These are phyloP conservation scores for Reinhardtius hippoglossoides DNA, from an alignment of 2,113 vertebrate species.

Conservation along the genomic window DNA sequence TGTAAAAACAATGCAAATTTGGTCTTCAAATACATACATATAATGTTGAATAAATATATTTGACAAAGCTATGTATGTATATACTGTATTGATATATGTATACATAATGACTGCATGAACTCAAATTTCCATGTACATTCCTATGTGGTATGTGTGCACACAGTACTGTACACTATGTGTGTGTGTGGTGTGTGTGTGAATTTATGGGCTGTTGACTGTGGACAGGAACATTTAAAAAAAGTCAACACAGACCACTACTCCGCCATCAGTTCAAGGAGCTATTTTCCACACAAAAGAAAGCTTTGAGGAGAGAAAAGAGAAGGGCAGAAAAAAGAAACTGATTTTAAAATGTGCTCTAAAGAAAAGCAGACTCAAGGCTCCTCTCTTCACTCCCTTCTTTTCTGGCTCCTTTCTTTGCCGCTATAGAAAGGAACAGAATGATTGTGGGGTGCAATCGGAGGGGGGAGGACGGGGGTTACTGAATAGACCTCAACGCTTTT, in stretches of 20 bases:
- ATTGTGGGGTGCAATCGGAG: conserved; percentile 90
- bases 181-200: conserved; percentile 42
- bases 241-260: conserved; percentile 66
- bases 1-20: conserved; percentile 18
- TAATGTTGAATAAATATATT: neutral
- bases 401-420: conserved; percentile 75
- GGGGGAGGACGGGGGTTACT: conserved; percentile 79
- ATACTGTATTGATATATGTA: neutral
- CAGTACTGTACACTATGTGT: neutral
- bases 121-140: neutral
- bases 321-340: conserved; percentile 73
- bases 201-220: conserved; percentile 64
- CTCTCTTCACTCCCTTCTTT: conserved; percentile 69
- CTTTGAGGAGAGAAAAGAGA: conserved; percentile 76
- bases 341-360: conserved; percentile 80
- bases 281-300: conserved; percentile 79
- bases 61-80: neutral
- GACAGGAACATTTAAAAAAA: conserved; percentile 60
- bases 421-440: conserved; percentile 88
- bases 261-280: conserved; percentile 78
- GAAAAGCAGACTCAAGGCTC: conserved; percentile 76
- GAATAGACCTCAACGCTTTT: conserved; percentile 93
- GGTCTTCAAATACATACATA: neutral
- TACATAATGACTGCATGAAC: conserved; percentile 8
- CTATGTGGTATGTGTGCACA: neutral